Base-by-base conservation (phyloP, 2,113 vertebrate species). In the Antennarius striatus region DNA sequence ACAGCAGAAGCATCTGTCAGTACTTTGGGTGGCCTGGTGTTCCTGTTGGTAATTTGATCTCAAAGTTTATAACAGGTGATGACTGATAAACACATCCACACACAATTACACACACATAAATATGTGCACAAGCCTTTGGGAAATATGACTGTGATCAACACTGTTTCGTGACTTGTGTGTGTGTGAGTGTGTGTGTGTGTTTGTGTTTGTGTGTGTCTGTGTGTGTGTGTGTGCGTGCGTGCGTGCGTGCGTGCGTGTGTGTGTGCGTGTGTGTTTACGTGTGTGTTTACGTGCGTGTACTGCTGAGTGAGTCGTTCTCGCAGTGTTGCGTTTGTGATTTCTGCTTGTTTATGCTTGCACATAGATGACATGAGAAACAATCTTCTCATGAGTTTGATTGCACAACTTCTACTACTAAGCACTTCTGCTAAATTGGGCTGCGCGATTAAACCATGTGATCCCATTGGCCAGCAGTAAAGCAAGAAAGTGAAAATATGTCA, bases 41-140 rank as follows among this genome's bases (percentile, higher is more conserved):
- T 92, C 88, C 90, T 91, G 80, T 86, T 70, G 64, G 89, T 91
- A 91, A 92, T 89, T 89, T 82, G 86, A 91, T 92, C 89, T 90
- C 81, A 88, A 86, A 89, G 88, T 92, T 91, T 86, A 86, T 86
- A 75, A 57, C 56, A 64, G 56, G 64, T 43, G 84, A 75, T 87
- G 89, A 92, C 81, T 88, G 88, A 90, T 62, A 68, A 88, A 81
- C 72, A 71, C 50, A 77, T 16, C 11, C 46, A 36, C 52, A 59
- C 11, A 7, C 12, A 55, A 47, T 47, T 15, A 39, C 45, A 49
- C 61, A 69, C 16, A 5, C 47, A 48, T 49, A 53, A 43, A 43
- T 43, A 43, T 12, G 11, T 43, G 11, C 48, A 62, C 28, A 10
- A 28, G 49, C 22, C 36, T 69, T 2, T 10, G 29, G 28, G 28